phyloP scores from a whole-genome alignment of 1,140 invertebrate genomes.

The Eurosta solidaginis region DNA sequence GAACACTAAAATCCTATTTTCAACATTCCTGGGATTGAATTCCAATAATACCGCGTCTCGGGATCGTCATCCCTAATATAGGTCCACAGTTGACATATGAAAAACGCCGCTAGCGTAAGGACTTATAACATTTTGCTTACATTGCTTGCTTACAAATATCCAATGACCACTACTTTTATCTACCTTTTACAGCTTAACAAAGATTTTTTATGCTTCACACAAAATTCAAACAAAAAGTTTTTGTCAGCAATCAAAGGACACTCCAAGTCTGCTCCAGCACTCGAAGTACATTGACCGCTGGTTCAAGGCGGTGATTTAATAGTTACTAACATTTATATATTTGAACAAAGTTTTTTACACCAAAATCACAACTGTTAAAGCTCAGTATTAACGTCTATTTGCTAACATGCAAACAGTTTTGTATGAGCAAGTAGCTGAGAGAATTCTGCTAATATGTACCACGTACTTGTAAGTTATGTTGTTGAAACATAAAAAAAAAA shows the following conservation, averaged over 20 bases:
- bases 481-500: background rate
- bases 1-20: no score
- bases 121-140: no score
- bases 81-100: no score
- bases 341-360: background rate
- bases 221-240: constrained; percentile 5
- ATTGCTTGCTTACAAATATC: no score
- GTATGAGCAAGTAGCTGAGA: background rate
- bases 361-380: background rate
- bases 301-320: background rate
- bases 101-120: no score
- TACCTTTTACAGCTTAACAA: no score
- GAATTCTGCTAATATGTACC: background rate
- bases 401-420: background rate
- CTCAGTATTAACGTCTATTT: background rate
- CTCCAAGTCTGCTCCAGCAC: background rate
- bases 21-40: no score
- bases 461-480: background rate
- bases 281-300: constrained; percentile 9
- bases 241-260: constrained; percentile 25
- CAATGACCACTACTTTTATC: no score
- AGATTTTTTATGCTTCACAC: no score
- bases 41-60: no score
- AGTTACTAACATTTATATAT: background rate
- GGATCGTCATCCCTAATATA: no score